Conservation (phyloP, 2,113 vertebrate genomes). For the Burhinus bistriatus region DNA sequence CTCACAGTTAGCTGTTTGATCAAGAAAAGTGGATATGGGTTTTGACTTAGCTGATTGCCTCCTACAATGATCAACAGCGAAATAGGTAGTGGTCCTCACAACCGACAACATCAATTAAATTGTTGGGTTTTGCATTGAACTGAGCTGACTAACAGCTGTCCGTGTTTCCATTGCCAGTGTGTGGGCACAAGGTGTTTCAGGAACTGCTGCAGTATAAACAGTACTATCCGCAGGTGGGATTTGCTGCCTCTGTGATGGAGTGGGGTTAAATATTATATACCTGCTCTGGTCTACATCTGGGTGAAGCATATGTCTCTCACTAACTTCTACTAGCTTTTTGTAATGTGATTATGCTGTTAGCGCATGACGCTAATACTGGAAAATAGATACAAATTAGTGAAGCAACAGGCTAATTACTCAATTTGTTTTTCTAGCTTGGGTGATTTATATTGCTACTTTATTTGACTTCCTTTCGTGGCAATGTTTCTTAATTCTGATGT, state of each 20-base stretch:
- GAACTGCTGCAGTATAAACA: not conserved
- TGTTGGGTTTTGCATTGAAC: not conserved
- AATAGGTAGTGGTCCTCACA: not conserved
- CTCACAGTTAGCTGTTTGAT: not conserved
- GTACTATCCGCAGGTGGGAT: not conserved
- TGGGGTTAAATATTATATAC: not conserved
- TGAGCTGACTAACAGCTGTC: not conserved
- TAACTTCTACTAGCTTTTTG: not conserved
- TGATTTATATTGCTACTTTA: not conserved
- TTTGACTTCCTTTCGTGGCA: not conserved
- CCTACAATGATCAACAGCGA: not conserved
- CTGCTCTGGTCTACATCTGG: not conserved
- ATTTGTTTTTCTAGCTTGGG: rapidly evolving
- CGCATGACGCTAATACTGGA: not conserved
- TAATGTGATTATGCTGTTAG: not conserved
- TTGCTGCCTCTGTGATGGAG: not conserved
- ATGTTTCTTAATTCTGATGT: not conserved
- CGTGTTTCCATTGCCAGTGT: rapidly evolving
- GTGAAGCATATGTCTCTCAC: not conserved
- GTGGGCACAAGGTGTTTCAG: rapidly evolving
- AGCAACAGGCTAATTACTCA: not conserved
- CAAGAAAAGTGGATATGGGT: not conserved
- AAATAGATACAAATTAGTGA: not conserved
- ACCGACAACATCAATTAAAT: not conserved
- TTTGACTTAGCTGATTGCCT: not conserved